Evolutionary conservation across 2,113 vertebrate genomes (phyloP).

Genomic region (Ochotona princeps): DNA sequence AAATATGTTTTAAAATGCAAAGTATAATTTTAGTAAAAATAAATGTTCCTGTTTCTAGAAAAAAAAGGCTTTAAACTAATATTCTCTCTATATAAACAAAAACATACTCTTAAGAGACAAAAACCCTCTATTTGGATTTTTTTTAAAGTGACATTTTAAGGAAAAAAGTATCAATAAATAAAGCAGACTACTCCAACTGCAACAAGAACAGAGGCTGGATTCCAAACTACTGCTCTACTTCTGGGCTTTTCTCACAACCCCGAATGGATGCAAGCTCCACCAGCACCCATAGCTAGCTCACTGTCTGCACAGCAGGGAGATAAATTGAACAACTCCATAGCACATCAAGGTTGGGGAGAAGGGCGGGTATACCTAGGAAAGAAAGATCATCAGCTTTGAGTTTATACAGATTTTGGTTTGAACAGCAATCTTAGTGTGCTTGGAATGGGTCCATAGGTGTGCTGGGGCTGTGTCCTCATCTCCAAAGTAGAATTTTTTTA

Average conservation of each 20-base stretch:
- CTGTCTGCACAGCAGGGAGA: not conserved
- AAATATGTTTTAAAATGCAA: not conserved
- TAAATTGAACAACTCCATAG: not conserved
- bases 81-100: slow-evolving; percentile 25
- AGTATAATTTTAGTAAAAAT: slow-evolving; percentile 41
- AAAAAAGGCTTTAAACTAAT: slow-evolving; percentile 12
- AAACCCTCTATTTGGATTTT: not conserved
- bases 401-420: not conserved
- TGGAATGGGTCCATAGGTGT: not conserved
- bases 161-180: not conserved
- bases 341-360: not conserved
- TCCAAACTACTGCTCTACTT: not conserved
- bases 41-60: slow-evolving; percentile 11
- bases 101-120: not conserved
- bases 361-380: not conserved
- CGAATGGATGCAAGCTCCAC: not conserved
- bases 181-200: not conserved
- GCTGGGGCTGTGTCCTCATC: not conserved
- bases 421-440: not conserved
- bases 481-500: not conserved
- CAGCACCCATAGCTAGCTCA: not conserved
- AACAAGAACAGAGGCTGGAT: not conserved
- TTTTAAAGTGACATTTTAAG: not conserved
- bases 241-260: not conserved
- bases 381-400: not conserved